Evolutionary conservation across 2,888 invertebrate genomes (phyloP), one percentile per base, ranked within the genome.

Genomic region (Trimorus sp.): DNA sequence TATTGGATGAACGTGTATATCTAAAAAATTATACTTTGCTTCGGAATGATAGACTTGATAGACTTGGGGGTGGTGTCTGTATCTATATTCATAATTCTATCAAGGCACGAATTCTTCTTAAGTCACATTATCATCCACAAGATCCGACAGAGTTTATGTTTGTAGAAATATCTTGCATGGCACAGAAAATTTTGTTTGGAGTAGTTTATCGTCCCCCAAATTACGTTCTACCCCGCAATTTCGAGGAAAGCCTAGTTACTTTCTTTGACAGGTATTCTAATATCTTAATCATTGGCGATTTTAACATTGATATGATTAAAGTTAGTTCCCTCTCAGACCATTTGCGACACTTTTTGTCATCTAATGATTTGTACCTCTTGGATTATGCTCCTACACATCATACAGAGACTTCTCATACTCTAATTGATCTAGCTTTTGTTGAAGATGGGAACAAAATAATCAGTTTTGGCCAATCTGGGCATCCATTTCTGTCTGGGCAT

Each of bases 401-500:
- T 8, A 62, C 62, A 9, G 4, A 26, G 7, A 48, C 45, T 7
- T 62, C 62, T 0, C 48, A 62, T 8, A 48, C 62, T 9, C 0
- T 62, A 1, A 26, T 62, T 40, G 62, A 62, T 49, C 48, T 48
- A 12, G 45, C 48, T 62, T 0, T 62, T 6, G 26, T 26, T 3
- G 48, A 26, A 8, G 26, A 62, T 36, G 4, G 6, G 0, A 26
- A 26, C 15, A 51, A 51, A 14, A n/a, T 51, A 1, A 11, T 6
- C 1, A 1, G 0, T 1, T 51, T n/a, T 26, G 36, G 15, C 1
- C 63, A 63, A 51, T 51, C 63, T 9, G 63, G 63, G 1, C 49
- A 26, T 51, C 51, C 63, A 0, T 63, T 63, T 37, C 14, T 63
- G 14, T 63, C 63, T 26, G 62, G 62, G 4, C 62, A 62, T 48